Evolutionary conservation across 2,888 invertebrate genomes (phyloP), one percentile per base, ranked within the genome.

Genomic region (Meteorus colon): DNA sequence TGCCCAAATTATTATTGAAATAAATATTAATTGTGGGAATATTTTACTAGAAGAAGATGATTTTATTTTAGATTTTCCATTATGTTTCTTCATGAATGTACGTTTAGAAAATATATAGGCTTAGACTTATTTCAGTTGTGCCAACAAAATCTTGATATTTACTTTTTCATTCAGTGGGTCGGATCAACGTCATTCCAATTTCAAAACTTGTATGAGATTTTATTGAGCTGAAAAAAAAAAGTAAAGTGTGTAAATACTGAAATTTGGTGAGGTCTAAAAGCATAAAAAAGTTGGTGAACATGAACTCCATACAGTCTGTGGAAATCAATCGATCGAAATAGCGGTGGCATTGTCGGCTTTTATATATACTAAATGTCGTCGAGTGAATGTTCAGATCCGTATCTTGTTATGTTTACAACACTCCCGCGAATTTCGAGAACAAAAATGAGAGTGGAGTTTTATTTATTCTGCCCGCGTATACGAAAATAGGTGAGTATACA

Each of bases 321-420:
- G 48, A 48, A 41, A 48, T 48, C 48, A 48, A 48, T 48, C 48
- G 48, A 48, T 48, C 16, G 48, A n/a, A 48, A 48, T n/a, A 48
- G 48, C 14, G n/a, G n/a, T 48, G 16, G 48, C n/a, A 48, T 48
- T 48, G 48, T 48, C 48, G 48, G 48, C 48, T 48, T 16, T 48
- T 48, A 48, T n/a, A 16, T n/a, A n/a, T 48, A n/a, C 4, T 48
- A 16, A n/a, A n/a, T n/a, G n/a, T 48, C 48, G 48, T 48, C 48
- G 48, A 48, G n/a, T 48, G 48, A 16, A 48, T n/a, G 16, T 48
- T 48, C 14, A 4, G 48, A 48, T 48, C 16, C 48, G 16, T 48
- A 48, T 48, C 48, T 16, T n/a, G n/a, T 48, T 48, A n/a, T 48
- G 48, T 48, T 48, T n/a, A 48, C 48, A 48, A 48, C 48, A 48